These are phyloP conservation scores for Pseudotriccus pelzelni DNA, from an alignment of 2,797 vertebrate species.

Conservation along the genomic window DNA sequence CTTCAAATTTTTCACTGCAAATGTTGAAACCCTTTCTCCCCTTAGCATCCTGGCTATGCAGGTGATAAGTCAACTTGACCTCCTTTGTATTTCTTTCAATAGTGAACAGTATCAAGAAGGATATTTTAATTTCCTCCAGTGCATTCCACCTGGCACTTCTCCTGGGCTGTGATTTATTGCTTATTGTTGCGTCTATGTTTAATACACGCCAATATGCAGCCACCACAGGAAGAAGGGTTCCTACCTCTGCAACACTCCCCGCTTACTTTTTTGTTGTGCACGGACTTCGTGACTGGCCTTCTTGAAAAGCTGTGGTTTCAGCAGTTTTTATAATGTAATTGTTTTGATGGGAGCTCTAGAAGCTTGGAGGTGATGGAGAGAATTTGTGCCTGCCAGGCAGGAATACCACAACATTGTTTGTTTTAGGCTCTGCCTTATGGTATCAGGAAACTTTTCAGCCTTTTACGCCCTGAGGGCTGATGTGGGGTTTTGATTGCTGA, in stretches of 20 bases:
- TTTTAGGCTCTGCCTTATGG: slow-evolving; percentile 23
- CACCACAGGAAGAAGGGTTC: slow-evolving; percentile 23
- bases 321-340: slow-evolving; percentile 49
- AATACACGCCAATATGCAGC: slow-evolving; percentile 45
- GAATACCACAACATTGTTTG: slow-evolving; percentile 37
- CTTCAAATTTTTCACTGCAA: not conserved
- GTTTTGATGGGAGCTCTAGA: not conserved
- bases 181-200: slow-evolving; percentile 60
- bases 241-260: not conserved
- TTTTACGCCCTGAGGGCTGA: slow-evolving; percentile 21
- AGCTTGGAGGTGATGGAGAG: slow-evolving; percentile 36
- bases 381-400: slow-evolving; percentile 53
- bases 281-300: slow-evolving; percentile 4
- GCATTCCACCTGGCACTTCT: slow-evolving; percentile 59
- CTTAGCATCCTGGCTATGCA: not conserved
- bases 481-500: slow-evolving; percentile 7
- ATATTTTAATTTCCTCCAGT: slow-evolving; percentile 69
- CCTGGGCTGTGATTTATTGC: slow-evolving; percentile 68
- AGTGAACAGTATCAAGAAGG: slow-evolving; percentile 35
- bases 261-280: not conserved
- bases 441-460: slow-evolving; percentile 28
- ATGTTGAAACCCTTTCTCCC: not conserved
- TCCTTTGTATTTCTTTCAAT: slow-evolving; percentile 52
- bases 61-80: slow-evolving; percentile 41
- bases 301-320: slow-evolving; percentile 48